phyloP scores from a whole-genome alignment of 2,797 vertebrate genomes.

The Erpetoichthys calabaricus region DNA sequence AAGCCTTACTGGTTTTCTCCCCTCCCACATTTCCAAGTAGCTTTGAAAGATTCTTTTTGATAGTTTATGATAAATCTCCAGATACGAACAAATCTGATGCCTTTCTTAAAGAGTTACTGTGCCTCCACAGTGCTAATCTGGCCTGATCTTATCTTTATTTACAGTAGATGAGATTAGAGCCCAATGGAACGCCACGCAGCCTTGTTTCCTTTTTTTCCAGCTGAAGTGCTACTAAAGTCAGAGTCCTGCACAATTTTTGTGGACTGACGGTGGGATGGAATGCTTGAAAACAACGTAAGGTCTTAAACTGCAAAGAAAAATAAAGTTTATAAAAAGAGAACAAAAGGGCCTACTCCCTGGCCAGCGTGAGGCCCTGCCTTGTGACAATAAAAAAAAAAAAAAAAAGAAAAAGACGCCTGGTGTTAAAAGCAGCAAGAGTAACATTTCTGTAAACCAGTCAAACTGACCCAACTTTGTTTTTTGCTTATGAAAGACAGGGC shows the following conservation, averaged over 20 bases:
- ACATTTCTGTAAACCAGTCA: constrained; percentile 37
- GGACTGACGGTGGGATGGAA: no score
- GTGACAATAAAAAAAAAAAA: no score
- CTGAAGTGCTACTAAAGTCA: no score
- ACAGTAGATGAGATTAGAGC: constrained; percentile 42
- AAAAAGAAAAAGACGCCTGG: no score
- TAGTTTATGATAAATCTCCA: constrained; percentile 49
- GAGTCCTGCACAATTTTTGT: no score
- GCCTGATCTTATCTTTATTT: constrained; percentile 47
- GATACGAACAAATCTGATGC: constrained; percentile 33
- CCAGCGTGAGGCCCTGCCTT: no score
- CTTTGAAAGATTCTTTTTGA: constrained; percentile 51
- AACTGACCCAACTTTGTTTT: constrained; percentile 33
- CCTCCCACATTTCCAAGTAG: constrained; percentile 41
- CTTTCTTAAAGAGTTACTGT: constrained; percentile 26
- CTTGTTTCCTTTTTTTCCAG: no score
- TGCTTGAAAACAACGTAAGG: no score
- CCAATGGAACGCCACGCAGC: constrained; percentile 18
- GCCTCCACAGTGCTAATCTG: constrained; percentile 31
- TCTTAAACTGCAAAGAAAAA: no score
- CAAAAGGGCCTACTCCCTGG: no score
- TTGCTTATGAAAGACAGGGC: constrained; percentile 20
- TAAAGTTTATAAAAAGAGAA: no score
- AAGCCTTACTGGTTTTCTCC: constrained; percentile 36
- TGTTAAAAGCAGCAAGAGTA: constrained; percentile 18